These are phyloP conservation scores for Delichon dasypus DNA, from an alignment of 2,797 vertebrate species.

Conservation along the genomic window DNA sequence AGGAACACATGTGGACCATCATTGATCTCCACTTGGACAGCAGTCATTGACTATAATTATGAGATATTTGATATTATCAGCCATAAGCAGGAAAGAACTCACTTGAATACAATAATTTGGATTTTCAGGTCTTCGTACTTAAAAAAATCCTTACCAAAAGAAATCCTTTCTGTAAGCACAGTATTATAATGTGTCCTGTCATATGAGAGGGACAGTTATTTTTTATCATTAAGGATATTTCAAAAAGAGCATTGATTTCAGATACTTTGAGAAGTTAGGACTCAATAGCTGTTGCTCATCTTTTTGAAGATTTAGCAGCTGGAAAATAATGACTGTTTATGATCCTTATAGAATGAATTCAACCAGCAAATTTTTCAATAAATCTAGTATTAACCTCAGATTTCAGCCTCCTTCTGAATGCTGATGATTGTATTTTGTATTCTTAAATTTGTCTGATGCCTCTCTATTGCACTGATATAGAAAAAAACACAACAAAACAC, in stretches of 20 bases:
- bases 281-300: background rate
- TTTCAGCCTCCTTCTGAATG: background rate
- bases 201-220: background rate
- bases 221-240: background rate
- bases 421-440: background rate
- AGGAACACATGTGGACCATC: background rate
- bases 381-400: background rate
- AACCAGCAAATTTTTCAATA: background rate
- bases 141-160: background rate
- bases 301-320: background rate
- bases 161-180: background rate
- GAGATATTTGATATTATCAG: background rate
- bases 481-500: background rate
- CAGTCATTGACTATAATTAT: background rate
- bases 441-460: background rate
- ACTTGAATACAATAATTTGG: background rate
- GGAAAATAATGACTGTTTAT: background rate
- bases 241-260: background rate
- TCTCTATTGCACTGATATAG: background rate
- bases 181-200: background rate
- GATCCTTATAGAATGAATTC: background rate
- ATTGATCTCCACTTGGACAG: background rate
- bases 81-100: background rate
- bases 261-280: background rate
- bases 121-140: background rate